Conservation (phyloP, 2,113 vertebrate genomes). For the Psettodes erumei region DNA sequence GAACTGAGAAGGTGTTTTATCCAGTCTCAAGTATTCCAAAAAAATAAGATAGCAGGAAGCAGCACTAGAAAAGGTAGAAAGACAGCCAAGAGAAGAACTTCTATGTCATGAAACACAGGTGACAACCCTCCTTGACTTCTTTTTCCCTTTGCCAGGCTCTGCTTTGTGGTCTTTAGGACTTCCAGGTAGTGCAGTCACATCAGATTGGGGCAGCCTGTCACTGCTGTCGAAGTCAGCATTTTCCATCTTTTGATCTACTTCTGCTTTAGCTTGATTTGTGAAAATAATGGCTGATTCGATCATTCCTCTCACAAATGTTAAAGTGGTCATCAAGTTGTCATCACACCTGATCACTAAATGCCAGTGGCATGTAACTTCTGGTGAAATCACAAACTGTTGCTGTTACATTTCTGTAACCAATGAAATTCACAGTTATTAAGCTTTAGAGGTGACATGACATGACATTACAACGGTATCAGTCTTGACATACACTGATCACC, state of each 20-base stretch:
- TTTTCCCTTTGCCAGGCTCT: neutral
- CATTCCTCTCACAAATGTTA: neutral
- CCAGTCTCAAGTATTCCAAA: neutral
- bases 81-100: neutral
- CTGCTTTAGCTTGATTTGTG: neutral
- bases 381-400: no score
- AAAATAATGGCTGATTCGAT: neutral
- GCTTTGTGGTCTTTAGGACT: neutral
- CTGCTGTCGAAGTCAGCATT: neutral
- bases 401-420: no score
- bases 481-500: no score
- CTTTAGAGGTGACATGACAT: no score
- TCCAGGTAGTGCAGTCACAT: neutral
- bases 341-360: no score
- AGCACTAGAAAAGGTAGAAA: neutral
- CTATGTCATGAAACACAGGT: neutral
- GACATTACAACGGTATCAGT: no score
- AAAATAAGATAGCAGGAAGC: neutral
- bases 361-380: neutral
- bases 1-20: neutral
- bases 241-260: neutral
- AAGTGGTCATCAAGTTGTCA: neutral
- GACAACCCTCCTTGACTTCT: constrained; percentile 8
- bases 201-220: neutral
- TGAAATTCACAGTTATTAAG: no score